Base-by-base conservation (phyloP, 2,888 invertebrate genomes). In the Dorcus hopei region DNA sequence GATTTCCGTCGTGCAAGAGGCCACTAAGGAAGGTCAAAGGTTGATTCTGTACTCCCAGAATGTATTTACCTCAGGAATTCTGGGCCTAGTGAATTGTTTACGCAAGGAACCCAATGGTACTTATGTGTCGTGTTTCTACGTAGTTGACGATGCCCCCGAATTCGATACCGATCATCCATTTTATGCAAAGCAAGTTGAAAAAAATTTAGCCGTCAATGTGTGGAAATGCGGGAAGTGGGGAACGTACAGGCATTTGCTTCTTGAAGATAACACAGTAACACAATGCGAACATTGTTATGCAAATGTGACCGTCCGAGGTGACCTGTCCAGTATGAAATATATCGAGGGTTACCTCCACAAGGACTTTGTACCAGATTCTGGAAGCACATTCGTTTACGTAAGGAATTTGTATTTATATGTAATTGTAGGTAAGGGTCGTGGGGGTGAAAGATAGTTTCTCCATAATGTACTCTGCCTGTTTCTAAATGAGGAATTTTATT, bases 11-110 rank as follows among this genome's bases (percentile, higher is more conserved):
- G 38, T 59, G 19, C 52, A 54, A 38, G 38, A 52, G 4, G 11
- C 38, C 2, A 39, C 48, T 45, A 61, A 52, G 9, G 40, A n/a
- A 6, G 11, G 45, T 49, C 41, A 48, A 2, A 26, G 38, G 3
- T n/a, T 89, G 1, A 74, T 95, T 0, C 85, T 89, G 19, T 64
- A 58, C 43, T 49, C 57, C 9, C 60, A 82, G 61, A 83, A 85
- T 62, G 86, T 87, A 53, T 80, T 81, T 6, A 80, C 86, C 9
- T 90, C 84, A 71, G 96, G 97, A 19, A 80, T 95, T 1, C 74
- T 95, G 19, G 97, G 96, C 8, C 78, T 96, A 54, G 86, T 92
- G 0, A 95, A 95, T 68, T 96, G 95, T 75, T 76, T 97, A 38
- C 83, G 89, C 58, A 88, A 83, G 67, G 95, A 95, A 72, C 49